phyloP scores from a whole-genome alignment of 2,113 vertebrate genomes.

The Gallinago undulata region DNA sequence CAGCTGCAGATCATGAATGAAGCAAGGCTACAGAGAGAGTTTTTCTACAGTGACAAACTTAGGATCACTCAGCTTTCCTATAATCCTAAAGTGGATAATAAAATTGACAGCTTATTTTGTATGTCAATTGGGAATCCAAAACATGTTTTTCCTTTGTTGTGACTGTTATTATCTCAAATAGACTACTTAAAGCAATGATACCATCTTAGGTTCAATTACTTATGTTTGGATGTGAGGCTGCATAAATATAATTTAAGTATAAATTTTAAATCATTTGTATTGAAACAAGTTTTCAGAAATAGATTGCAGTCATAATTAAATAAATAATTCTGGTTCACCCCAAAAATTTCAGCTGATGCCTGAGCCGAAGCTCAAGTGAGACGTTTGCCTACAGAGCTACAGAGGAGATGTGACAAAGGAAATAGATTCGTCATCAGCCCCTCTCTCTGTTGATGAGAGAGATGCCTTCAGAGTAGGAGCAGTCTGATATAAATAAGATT shows the following conservation, averaged over 20 bases:
- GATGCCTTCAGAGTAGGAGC: background rate
- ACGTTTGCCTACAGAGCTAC: background rate
- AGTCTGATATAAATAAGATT: background rate
- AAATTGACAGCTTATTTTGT: background rate
- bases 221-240: background rate
- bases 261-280: background rate
- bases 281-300: background rate
- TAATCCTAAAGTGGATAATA: background rate
- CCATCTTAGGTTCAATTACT: background rate
- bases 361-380: background rate
- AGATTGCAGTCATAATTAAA: background rate
- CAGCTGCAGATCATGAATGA: background rate
- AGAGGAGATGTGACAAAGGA: background rate
- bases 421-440: background rate
- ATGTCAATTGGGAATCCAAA: background rate
- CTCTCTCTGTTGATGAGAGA: background rate
- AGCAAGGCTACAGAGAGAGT: background rate
- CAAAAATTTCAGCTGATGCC: background rate
- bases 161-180: background rate
- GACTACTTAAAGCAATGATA: background rate
- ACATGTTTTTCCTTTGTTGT: background rate
- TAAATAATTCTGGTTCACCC: background rate
- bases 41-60: background rate
- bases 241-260: background rate
- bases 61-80: background rate